These are phyloP conservation scores for Telenomus remus DNA, from an alignment of 1,140 invertebrate genomes.

Conservation along the genomic window DNA sequence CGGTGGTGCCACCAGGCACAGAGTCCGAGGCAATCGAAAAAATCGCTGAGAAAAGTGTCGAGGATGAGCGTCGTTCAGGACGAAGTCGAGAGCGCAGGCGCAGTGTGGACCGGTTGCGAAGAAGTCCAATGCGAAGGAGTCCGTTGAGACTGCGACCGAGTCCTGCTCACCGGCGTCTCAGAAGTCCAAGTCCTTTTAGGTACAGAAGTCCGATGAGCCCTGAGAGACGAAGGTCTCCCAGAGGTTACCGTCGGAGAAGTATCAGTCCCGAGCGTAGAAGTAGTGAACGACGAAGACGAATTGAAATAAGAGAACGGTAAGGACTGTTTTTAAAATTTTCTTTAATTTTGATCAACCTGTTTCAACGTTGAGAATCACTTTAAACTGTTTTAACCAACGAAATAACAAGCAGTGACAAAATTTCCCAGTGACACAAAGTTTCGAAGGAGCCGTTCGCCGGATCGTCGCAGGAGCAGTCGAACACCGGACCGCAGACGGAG, in stretches of 20 bases:
- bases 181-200: slow-evolving; percentile 60
- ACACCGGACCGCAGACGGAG: slow-evolving; percentile 66
- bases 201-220: slow-evolving; percentile 62
- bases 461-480: slow-evolving; percentile 65
- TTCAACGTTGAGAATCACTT: too few species aligned
- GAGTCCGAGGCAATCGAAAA: slow-evolving; percentile 70
- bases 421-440: slow-evolving; percentile 65
- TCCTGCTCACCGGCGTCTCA: slow-evolving; percentile 62
- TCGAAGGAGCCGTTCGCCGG: slow-evolving; percentile 66
- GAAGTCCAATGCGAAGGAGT: slow-evolving; percentile 23
- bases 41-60: slow-evolving; percentile 64
- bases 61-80: slow-evolving; percentile 40
- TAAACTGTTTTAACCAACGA: not conserved
- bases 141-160: slow-evolving; percentile 59
- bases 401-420: slow-evolving; percentile 34
- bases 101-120: slow-evolving; percentile 57
- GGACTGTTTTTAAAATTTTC: not conserved
- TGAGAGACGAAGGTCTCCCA: slow-evolving; percentile 47
- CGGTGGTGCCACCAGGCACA: slow-evolving; percentile 72
- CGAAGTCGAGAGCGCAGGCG: slow-evolving; percentile 55
- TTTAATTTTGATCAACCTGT: not conserved
- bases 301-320: slow-evolving; percentile 69
- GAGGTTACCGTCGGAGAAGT: slow-evolving; percentile 54
- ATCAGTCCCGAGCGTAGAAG: slow-evolving; percentile 63
- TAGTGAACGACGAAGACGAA: slow-evolving; percentile 64